Evolutionary conservation across 2,797 vertebrate species (phyloP), one percentile per base, ranked within the genome.

Genomic region (Pogonophryne albipinna): DNA sequence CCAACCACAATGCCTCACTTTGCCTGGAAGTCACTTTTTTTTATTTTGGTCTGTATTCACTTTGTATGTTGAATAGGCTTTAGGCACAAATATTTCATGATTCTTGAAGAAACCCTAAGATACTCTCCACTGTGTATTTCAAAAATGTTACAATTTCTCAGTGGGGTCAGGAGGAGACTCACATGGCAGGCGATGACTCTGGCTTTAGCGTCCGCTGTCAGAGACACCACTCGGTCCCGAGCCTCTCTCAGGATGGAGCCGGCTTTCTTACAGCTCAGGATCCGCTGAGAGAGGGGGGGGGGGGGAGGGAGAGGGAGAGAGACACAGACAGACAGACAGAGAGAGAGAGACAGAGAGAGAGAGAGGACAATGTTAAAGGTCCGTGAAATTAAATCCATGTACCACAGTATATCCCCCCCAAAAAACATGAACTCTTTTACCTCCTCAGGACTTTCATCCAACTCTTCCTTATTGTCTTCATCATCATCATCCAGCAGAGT

Each of bases 221-320:
- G 91, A 2, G 95, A 96, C 53, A 99, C 97, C 10, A 99, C 92
- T 51, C 98, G 87, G 78, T 97, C 96, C 76, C 97, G 94, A 87
- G 97, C 96, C 81, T 98, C 96, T 73, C 98, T 91, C 89, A 99
- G 94, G 85, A 99, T 82, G 77, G 98, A 98, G 5, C 98, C 98
- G 14, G 84, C 95, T 85, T 98, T 98, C 78, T 57, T 93, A 88
- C 97, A 99, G 3, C 90, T 96, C 53, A 99, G 42, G 3, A 98
- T 95, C 63, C 95, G 95, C 98, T 99, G 67, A 70, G 12, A 31
- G 34, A 8, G 8, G 8, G 34, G 8, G 34, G 2, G 34, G 2
- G 7, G 3, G 23, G 0, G 23, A 23, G 23, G 3, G 23, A 23
- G 23, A 3, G 23, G 3, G 23, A 23, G 23, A 23, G 23, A 23